phyloP scores from a whole-genome alignment of 2,888 invertebrate species.

The Hermodice carunculata region DNA sequence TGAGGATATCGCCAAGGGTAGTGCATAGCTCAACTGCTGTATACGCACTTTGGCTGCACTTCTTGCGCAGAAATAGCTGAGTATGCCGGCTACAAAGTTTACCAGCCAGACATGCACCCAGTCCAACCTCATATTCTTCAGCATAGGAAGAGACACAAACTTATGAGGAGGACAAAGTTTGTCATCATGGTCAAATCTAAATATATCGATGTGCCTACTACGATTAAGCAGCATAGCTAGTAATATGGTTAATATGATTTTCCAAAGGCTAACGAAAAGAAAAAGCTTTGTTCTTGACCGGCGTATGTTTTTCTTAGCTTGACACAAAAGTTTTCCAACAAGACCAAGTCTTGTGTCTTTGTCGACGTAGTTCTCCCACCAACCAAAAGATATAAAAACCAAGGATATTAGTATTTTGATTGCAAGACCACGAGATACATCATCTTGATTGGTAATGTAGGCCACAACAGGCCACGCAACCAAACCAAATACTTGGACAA shows the following conservation, averaged over 20 bases:
- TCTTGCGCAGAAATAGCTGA: constrained; percentile 10
- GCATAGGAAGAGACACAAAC: too few species aligned
- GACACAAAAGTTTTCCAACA: background rate
- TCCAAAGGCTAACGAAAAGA: constrained; percentile 2
- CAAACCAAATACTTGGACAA: constrained; percentile 1
- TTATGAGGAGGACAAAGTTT: too few species aligned
- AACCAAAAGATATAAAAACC: constrained; percentile 14
- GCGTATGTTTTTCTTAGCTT: background rate
- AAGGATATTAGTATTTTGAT: constrained; percentile 8
- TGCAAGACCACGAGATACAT: constrained; percentile 1
- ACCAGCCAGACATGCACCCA: constrained; percentile 9
- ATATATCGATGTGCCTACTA: too few species aligned
- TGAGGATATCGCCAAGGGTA: too few species aligned
- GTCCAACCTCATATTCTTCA: too few species aligned
- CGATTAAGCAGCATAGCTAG: too few species aligned
- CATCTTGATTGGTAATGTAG: background rate
- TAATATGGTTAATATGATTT: background rate
- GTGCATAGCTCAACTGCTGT: too few species aligned
- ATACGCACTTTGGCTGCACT: constrained; percentile 22
- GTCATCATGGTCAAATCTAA: too few species aligned
- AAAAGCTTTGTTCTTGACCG: constrained; percentile 1
- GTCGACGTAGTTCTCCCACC: constrained; percentile 21
- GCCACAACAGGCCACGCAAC: constrained; percentile 7
- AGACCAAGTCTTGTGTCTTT: background rate
- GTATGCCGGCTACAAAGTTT: background rate